These are phyloP conservation scores for Stichopus chloronotus DNA, from an alignment of 35 echinoderm and acorn worm genomes.

Conservation along the genomic window DNA sequence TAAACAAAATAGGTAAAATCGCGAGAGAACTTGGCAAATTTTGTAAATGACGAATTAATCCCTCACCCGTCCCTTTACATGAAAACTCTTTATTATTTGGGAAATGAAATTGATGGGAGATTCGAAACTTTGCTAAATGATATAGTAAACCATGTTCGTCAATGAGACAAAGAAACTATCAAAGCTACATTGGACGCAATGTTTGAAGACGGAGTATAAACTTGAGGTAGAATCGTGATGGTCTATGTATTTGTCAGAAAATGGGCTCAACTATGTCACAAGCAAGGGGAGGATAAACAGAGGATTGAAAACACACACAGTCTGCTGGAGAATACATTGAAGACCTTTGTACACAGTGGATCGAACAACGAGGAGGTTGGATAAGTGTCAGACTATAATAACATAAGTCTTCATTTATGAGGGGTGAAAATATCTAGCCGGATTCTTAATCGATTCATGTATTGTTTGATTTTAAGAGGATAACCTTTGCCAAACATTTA, in stretches of 20 bases:
- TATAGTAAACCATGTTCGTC: not conserved
- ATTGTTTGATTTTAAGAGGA: not conserved
- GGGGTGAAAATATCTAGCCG: not conserved
- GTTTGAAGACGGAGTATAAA: not conserved
- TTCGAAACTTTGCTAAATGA: not conserved
- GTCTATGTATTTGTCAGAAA: not conserved
- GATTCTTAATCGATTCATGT: not conserved
- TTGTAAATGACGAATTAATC: not conserved
- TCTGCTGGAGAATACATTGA: constrained; percentile 12
- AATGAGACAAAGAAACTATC: constrained; percentile 12
- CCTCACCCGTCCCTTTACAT: not conserved
- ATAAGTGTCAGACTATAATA: no score
- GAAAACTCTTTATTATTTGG: not conserved
- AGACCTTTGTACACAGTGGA: constrained; percentile 19
- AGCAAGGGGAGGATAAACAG: not conserved
- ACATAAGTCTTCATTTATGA: not conserved
- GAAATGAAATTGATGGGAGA: not conserved
- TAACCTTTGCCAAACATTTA: constrained; percentile 9
- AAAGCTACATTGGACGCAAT: not conserved
- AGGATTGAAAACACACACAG: not conserved
- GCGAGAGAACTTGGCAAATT: not conserved
- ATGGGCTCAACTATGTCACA: not conserved
- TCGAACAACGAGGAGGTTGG: constrained; percentile 3
- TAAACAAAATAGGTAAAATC: not conserved
- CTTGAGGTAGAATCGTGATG: constrained; percentile 26